phyloP scores from a whole-genome alignment of 1,140 invertebrate genomes.

The Penaeus vannamei region DNA sequence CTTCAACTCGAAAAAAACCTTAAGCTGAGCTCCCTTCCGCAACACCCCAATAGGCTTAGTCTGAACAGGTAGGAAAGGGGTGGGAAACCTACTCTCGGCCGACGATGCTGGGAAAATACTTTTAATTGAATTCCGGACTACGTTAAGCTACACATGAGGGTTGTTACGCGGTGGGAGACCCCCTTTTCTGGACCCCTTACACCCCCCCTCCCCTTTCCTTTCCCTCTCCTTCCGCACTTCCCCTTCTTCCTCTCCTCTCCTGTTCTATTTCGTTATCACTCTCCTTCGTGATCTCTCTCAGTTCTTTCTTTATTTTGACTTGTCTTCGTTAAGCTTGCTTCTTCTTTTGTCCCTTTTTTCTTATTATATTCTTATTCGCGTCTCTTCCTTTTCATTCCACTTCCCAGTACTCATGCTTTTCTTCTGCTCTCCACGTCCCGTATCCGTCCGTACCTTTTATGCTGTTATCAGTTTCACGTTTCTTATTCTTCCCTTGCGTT shows the following conservation, averaged over 20 bases:
- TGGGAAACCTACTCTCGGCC: slow-evolving; percentile 14
- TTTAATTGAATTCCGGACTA: slow-evolving; percentile 62
- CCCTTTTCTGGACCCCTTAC: slow-evolving; percentile 34
- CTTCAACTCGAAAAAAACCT: slow-evolving; percentile 17
- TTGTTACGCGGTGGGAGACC: slow-evolving; percentile 39
- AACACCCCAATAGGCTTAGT: slow-evolving; percentile 59
- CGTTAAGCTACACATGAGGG: slow-evolving; percentile 57
- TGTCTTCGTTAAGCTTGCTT: slow-evolving; percentile 34
- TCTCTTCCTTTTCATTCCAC: no score
- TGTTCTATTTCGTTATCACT: slow-evolving; percentile 20
- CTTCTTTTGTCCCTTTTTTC: slow-evolving; percentile 47
- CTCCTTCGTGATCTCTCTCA: slow-evolving; percentile 3
- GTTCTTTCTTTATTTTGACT: background rate
- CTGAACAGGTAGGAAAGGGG: slow-evolving; percentile 49
- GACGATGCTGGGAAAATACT: slow-evolving; percentile 55
- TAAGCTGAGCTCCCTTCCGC: slow-evolving; percentile 44
- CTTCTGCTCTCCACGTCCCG: no score
- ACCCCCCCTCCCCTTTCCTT: background rate
- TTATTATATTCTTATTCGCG: slow-evolving; percentile 19
- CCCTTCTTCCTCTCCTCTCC: background rate
- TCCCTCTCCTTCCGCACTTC: background rate
- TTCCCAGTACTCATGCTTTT: no score
- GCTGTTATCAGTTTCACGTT: no score
- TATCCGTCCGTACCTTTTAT: no score
- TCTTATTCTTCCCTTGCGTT: no score